These are phyloP conservation scores for Drosophila seclusa DNA, from an alignment of 2,888 invertebrate genomes.

Conservation along the genomic window DNA sequence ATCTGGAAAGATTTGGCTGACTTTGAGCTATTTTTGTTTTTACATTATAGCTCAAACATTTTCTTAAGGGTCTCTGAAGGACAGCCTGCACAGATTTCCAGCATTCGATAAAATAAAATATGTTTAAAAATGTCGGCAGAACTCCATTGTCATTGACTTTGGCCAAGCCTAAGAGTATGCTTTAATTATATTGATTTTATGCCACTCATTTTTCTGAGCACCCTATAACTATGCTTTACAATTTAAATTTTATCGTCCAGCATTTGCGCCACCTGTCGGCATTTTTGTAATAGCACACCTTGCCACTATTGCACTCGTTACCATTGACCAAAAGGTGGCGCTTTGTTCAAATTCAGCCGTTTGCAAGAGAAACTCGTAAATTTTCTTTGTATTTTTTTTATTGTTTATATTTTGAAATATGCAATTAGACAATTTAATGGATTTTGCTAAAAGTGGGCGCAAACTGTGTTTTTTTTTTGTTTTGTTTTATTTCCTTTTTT, in stretches of 20 bases:
- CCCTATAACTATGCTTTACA: not conserved
- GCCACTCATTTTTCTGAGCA: too few relatives aligned
- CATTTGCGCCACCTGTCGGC: conserved; percentile 11
- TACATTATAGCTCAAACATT: not conserved
- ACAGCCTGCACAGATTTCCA: not conserved
- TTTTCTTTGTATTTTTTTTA: conserved; percentile 16
- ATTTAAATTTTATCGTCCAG: not conserved
- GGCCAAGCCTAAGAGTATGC: not conserved
- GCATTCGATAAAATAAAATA: not conserved
- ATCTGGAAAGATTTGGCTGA: not conserved
- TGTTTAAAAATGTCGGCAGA: too few relatives aligned
- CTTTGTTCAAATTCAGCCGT: not conserved
- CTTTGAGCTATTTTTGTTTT: not conserved
- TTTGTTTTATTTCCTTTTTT: conserved; percentile 19
- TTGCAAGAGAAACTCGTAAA: not conserved
- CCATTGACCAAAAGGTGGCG: conserved; percentile 27
- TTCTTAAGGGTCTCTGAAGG: not conserved
- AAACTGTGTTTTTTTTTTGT: conserved; percentile 36
- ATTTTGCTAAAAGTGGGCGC: conserved; percentile 56
- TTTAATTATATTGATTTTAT: not conserved
- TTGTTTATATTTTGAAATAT: conserved; percentile 49
- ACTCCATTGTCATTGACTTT: fast-evolving
- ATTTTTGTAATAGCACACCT: not conserved
- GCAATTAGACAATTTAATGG: conserved; percentile 60
- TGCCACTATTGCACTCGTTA: fast-evolving